Percentiles rank a stretch among this genome's conserved stretches.
Conservation (phyloP, 2,113 vertebrate genomes). For the Phasianus colchicus region DNA sequence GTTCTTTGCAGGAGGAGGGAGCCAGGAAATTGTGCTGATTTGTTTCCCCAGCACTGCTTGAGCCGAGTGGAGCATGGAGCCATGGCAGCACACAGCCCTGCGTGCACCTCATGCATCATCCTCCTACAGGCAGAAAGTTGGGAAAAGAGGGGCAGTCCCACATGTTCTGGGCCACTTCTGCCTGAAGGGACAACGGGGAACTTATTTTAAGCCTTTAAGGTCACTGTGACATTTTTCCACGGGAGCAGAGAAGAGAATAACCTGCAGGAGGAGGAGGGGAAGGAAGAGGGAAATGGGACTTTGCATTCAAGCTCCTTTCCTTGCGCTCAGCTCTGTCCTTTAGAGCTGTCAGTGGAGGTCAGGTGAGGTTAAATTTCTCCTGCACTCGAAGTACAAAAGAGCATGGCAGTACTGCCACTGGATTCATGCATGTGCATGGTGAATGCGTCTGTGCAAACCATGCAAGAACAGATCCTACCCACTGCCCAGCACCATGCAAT, state of each 20-base stretch:
- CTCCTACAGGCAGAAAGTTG: neutral
- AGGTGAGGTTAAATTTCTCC: conserved; percentile 23
- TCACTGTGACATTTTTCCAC: conserved; percentile 65
- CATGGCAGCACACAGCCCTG: neutral
- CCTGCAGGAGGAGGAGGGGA: conserved; percentile 61
- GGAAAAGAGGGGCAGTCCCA: neutral
- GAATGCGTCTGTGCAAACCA: neutral
- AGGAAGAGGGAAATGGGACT: conserved; percentile 66
- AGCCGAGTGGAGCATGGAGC: neutral
- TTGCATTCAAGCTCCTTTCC: neutral
- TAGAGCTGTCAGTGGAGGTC: conserved; percentile 28
- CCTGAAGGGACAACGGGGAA: neutral
- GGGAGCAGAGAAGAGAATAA: conserved; percentile 35
- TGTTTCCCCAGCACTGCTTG: neutral
- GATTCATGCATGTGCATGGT: rapidly evolving
- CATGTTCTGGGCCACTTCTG: neutral
- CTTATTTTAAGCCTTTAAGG: conserved; percentile 67
- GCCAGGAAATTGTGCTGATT: neutral
- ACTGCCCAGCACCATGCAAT: neutral
- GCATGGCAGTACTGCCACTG: neutral
- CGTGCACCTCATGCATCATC: rapidly evolving
- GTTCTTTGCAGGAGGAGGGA: neutral
- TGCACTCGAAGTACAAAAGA: neutral
- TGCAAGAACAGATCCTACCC: rapidly evolving
- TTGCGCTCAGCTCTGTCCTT: neutral